Evolutionary conservation across 2,888 invertebrate species (phyloP), one percentile per base, ranked within the genome.

Genomic region (Aleiodes alternator): DNA sequence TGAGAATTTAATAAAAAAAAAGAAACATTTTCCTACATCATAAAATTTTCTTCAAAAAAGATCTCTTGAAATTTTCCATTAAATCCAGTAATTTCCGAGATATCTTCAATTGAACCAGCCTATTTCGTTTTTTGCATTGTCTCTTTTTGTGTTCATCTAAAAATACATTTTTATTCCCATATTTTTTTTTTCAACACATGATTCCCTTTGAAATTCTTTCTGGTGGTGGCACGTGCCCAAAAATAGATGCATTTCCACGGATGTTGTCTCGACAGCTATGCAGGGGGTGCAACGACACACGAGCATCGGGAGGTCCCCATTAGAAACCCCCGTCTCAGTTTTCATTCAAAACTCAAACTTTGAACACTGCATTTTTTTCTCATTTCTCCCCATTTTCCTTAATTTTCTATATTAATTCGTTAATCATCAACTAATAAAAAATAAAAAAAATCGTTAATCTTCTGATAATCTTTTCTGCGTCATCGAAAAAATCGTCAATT

Each of bases 281-380:
- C 83, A 81, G 86, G 87, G 87, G 87, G 86, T 86, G 85, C 82
- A 84, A 83, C 83, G 85, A 84, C 86, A 83, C 83, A 81, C 79
- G 79, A 78, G 82, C 72, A 72, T 80, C 76, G 74, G 43, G 75
- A 72, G 78, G 66, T 73, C 59, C 73, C 72, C 51, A 43, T 75
- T 77, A 72, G 76, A 71, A 81, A 78, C 82, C 82, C 82, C 82
- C 80, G 82, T 80, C 73, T 71, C 73, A 81, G 82, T 81, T 59
- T 75, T 69, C 2, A 51, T 31, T 23, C 29, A 12, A 68, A 68
- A 51, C 23, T 31, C 51, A 31, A 29, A 50, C 51, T 68, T 29
- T n/a, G 51, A 68, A 68, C 68, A 66, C 43, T n/a, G 34, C 43
- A 64, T 50, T 12, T 23, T 56, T 56, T 16, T 8, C 14, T 16